Percentiles rank a stretch among this genome's conserved stretches.
These are phyloP conservation scores for Sceloporus tristichus DNA, from an alignment of 2,113 vertebrate genomes.

Conservation along the genomic window DNA sequence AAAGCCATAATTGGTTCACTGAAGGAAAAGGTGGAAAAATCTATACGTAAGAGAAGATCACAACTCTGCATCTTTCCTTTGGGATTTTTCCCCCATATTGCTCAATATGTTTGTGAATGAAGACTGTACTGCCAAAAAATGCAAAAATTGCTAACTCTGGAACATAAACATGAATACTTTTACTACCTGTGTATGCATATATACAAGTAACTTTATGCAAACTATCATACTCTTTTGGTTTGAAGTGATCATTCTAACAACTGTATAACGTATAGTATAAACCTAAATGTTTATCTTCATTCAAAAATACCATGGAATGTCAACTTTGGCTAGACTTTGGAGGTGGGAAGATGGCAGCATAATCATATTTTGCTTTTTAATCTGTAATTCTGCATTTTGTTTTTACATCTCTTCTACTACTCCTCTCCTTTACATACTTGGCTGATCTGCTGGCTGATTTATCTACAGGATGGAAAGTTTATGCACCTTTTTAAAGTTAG, in stretches of 20 bases:
- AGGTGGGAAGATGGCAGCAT: too few species aligned
- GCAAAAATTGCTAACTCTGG: not conserved
- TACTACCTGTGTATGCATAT: not conserved
- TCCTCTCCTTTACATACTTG: too few species aligned
- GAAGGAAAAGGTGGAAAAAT: conserved; percentile 88
- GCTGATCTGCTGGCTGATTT: too few species aligned
- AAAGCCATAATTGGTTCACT: conserved; percentile 77
- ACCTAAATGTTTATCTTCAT: not conserved
- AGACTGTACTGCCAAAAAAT: not conserved
- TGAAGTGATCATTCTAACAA: not conserved
- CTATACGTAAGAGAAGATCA: conserved; percentile 74
- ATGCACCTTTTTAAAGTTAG: not conserved
- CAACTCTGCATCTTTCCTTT: not conserved
- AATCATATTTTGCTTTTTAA: too few species aligned
- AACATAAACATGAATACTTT: conserved; percentile 7
- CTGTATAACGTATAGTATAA: not conserved
- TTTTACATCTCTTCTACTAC: too few species aligned
- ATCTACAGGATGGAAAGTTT: too few species aligned
- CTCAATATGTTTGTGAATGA: not conserved
- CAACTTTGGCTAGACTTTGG: too few species aligned
- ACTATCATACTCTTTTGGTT: too few species aligned
- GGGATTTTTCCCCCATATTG: not conserved
- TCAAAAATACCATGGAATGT: not conserved
- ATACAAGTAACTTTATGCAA: not conserved
- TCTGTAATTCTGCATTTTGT: too few species aligned